A percentile compares a stretch with the other conserved stretches of the same genome.
Evolutionary conservation across 2,113 vertebrate species (phyloP).

Genomic region (Hemichromis elongatus): DNA sequence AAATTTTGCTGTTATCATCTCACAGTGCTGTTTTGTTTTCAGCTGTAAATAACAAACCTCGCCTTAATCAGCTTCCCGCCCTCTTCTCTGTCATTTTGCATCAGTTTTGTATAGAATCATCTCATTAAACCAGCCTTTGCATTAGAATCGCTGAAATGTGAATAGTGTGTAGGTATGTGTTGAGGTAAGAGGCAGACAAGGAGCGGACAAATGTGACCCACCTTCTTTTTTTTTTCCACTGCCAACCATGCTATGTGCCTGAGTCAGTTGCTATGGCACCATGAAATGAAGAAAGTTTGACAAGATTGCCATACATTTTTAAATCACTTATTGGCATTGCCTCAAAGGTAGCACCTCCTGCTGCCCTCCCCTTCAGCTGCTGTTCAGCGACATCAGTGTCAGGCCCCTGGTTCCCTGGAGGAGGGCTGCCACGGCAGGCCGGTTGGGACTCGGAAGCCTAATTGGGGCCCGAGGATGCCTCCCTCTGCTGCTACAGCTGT

Average conservation of each 20-base stretch:
- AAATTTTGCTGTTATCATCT: not conserved
- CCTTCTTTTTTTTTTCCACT: not conserved
- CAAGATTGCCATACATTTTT: slow-evolving; percentile 60
- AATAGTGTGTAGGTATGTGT: not conserved
- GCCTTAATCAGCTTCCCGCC: not conserved
- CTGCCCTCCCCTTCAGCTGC: slow-evolving; percentile 73
- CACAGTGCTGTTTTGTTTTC: not conserved
- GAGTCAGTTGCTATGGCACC: slow-evolving; percentile 38
- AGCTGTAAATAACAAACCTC: not conserved
- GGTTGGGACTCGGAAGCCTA: slow-evolving; percentile 52
- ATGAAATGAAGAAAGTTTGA: slow-evolving; percentile 62
- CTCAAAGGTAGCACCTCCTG: slow-evolving; percentile 65
- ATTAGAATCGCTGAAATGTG: not conserved
- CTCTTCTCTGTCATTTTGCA: not conserved
- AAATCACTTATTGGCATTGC: slow-evolving; percentile 72
- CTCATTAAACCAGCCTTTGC: not conserved
- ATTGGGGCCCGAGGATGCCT: slow-evolving; percentile 62
- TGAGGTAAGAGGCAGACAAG: not conserved
- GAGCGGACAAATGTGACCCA: slow-evolving; percentile 29
- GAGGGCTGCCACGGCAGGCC: slow-evolving; percentile 10
- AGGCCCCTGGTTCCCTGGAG: slow-evolving; percentile 46
- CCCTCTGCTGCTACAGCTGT: slow-evolving; percentile 63
- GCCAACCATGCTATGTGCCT: slow-evolving; percentile 4
- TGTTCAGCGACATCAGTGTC: slow-evolving; percentile 74
- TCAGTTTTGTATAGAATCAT: not conserved